Evolutionary conservation across 2,797 vertebrate genomes (phyloP), one percentile per base, ranked within the genome.

Genomic region (Anomalospiza imberbis): DNA sequence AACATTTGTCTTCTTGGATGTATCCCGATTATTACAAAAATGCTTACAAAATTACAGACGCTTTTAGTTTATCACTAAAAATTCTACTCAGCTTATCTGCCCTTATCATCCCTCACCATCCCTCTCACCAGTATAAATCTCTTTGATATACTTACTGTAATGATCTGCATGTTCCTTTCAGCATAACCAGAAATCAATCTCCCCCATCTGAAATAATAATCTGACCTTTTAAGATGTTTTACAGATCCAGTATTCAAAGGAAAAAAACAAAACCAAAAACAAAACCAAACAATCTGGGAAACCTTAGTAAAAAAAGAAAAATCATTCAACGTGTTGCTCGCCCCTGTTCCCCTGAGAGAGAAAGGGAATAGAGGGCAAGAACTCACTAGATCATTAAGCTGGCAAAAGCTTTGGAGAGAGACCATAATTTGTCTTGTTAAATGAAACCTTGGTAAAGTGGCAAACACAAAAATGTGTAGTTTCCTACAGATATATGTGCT

Each of bases 91-190:
- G 88, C 48, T 86, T 6, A 84, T 92, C 92, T 91, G 91, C 89
- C 82, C 60, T 11, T 58, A 65, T 20, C 91, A 12, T 51, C 87
- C 85, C 83, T 93, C 57, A 55, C 79, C 73, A 40, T 50, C 80
- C 85, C 77, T 86, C 79, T 86, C 83, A 70, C 84, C 74, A 76
- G 62, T 74, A 75, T 82, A 50, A 44, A 61, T 63, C 66, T 88
- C 70, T 34, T 63, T n/a, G 1, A 10, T 62, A 34, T 91, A 93
- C 95, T 94, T 95, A 82, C 93, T 94, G 93, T 88, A 91, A 90
- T 93, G 93, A 94, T 95, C 93, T 95, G 94, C 86, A 95, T 89
- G 90, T 96, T 87, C 90, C 92, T 82, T 88, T 88, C 77, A 74
- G 73, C 60, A 31, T 42, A 88, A 89, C 32, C 70, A 82, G 71